Base-by-base conservation (phyloP, 2,113 vertebrate genomes). In the Zosterops pallidus region DNA sequence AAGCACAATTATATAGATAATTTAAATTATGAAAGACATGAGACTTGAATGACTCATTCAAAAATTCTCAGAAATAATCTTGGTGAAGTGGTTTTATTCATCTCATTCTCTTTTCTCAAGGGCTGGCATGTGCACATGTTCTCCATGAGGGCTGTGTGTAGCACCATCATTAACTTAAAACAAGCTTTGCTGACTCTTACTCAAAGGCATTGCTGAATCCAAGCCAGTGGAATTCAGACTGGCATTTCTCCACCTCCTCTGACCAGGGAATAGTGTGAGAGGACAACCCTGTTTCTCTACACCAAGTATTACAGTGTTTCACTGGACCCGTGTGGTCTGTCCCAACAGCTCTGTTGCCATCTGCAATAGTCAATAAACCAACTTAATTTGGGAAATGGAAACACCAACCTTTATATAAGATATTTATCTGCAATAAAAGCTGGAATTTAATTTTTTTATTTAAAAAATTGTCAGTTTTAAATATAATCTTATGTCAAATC, bases 41-140 rank as follows among this genome's bases (percentile, higher is more conserved):
- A 60, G 92, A 95, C 80, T 83, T 84, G 84, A 70, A 92, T 65
- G 64, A 90, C 63, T 94, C 82, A 65, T 65, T 86, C 81, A 89
- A 93, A 95, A 93, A 84, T 74, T 90, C 76, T 76, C 69, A 80
- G 56, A 92, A 87, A 71, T 64, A 87, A 57, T 88, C 91, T 86
- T 60, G 79, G 77, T 86, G 60, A 86, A 95, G 84, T 86, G 77
- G 41, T 80, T 95, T 86, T 84, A 90, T 94, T 95, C 41, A 94
- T 95, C 47, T 72, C 55, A 65, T 91, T 96, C 90, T 90, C 63
- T 94, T 96, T 92, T 95, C 92, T 96, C 92, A 74, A 86, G 88
- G 72, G 83, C 86, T 95, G 86, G 78, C 84, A 78, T 55, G 56
- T 6, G 55, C 95, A 97, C 79, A 89, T 92, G 96, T 94, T 97